Conservation (phyloP, 2,113 vertebrate species). For the Calyptommatus sinebrachiatus region DNA sequence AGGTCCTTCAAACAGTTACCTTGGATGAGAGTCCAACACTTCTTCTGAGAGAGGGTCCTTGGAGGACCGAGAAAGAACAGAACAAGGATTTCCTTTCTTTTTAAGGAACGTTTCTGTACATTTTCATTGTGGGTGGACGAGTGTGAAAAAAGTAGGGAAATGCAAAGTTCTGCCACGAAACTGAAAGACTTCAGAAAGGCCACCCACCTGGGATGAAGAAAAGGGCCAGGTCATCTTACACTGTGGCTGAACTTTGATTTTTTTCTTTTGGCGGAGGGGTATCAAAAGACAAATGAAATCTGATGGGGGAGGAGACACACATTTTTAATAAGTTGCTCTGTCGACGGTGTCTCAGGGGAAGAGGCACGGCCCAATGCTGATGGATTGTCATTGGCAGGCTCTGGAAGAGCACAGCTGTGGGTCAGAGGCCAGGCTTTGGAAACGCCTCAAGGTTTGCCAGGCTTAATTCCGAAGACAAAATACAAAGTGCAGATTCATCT, state of each 20-base stretch:
- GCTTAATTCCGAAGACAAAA: background rate
- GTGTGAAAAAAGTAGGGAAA: too few relatives aligned
- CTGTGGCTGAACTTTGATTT: background rate
- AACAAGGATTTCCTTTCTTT: background rate
- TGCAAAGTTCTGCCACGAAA: background rate
- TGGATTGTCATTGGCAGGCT: constrained; percentile 46
- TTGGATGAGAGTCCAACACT: background rate
- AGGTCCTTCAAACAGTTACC: constrained; percentile 17
- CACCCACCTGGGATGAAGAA: background rate
- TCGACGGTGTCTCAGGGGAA: background rate
- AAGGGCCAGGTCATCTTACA: constrained; percentile 1
- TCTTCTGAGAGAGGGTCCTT: background rate
- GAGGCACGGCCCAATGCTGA: constrained; percentile 29
- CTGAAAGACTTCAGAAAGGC: background rate
- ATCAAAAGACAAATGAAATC: background rate
- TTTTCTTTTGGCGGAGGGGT: background rate
- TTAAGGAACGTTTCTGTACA: background rate
- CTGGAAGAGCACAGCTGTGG: constrained; percentile 28
- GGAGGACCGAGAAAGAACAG: background rate
- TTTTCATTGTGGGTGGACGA: too few relatives aligned
- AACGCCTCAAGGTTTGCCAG: background rate
- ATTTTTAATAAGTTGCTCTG: constrained; percentile 13
- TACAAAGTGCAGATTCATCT: background rate
- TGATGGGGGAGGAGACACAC: background rate
- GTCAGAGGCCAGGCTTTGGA: background rate